Conservation (phyloP, 2,797 vertebrate genomes). For the Dryobates pubescens region DNA sequence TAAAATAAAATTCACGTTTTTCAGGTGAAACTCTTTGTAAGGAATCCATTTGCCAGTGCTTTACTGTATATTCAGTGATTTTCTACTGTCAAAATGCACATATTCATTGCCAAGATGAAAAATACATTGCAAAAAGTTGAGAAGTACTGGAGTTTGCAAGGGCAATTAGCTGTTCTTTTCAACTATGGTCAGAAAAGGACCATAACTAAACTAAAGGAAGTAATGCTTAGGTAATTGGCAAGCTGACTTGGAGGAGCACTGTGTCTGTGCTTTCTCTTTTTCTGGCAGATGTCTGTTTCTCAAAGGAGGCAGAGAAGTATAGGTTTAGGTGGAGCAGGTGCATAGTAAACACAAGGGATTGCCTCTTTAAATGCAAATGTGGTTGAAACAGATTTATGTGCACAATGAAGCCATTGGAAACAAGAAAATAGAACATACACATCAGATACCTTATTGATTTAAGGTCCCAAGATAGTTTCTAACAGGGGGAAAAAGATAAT, state of each 20-base stretch:
- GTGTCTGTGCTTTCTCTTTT: not conserved
- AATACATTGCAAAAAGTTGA: not conserved
- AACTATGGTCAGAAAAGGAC: not conserved
- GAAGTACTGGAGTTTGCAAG: slow-evolving; percentile 26
- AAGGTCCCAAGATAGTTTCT: slow-evolving; percentile 10
- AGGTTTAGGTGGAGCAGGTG: slow-evolving; percentile 67
- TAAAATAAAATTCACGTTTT: not conserved
- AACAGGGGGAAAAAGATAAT: not conserved
- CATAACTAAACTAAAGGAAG: slow-evolving; percentile 44
- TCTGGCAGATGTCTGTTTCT: slow-evolving; percentile 49
- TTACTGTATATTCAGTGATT: not conserved
- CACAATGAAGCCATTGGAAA: slow-evolving; percentile 14
- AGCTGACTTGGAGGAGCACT: not conserved
- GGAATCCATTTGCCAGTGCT: not conserved
- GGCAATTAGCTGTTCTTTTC: not conserved
- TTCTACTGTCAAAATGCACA: not conserved
- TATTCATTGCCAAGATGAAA: slow-evolving; percentile 9
- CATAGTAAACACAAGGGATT: slow-evolving; percentile 58
- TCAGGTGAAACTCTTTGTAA: not conserved
- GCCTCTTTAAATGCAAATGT: slow-evolving; percentile 64
- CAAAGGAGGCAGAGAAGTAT: slow-evolving; percentile 38
- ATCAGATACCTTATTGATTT: slow-evolving; percentile 61
- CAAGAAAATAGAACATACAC: slow-evolving; percentile 24
- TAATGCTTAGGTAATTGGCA: slow-evolving; percentile 45
- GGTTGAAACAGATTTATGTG: slow-evolving; percentile 3